Evolutionary conservation across 2,113 vertebrate species (phyloP).

Genomic region (Cyprinodon brontotheroides): DNA sequence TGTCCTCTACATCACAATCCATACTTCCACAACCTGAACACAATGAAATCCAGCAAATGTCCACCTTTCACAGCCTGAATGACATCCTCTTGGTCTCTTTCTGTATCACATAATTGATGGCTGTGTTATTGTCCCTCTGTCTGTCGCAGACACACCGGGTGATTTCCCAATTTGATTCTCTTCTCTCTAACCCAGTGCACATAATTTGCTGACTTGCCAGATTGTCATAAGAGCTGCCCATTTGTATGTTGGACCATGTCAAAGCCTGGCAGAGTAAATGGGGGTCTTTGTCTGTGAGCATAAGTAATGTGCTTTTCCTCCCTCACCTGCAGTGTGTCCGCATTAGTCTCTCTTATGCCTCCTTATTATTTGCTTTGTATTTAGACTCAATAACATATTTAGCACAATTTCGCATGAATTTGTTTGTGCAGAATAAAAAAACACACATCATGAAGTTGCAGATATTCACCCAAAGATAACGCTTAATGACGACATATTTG

Average conservation of each 20-base stretch:
- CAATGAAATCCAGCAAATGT: slow-evolving; percentile 46
- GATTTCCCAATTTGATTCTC: slow-evolving; percentile 52
- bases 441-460: background rate
- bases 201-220: slow-evolving; percentile 22
- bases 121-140: slow-evolving; percentile 8
- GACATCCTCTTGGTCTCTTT: slow-evolving; percentile 32
- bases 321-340: slow-evolving; percentile 29
- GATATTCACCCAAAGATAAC: background rate
- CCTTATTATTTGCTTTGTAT: background rate
- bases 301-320: slow-evolving; percentile 37
- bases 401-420: slow-evolving; percentile 4
- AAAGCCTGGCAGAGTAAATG: slow-evolving; percentile 59
- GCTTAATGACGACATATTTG: background rate
- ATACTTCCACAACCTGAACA: slow-evolving; percentile 14
- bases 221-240: slow-evolving; percentile 40
- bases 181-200: slow-evolving; percentile 40
- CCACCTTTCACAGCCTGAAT: slow-evolving; percentile 16
- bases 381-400: background rate
- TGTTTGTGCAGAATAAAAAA: background rate
- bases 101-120: background rate
- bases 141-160: background rate
- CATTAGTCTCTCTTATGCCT: background rate
- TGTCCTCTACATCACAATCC: slow-evolving; percentile 7
- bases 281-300: slow-evolving; percentile 57
- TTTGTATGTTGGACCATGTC: slow-evolving; percentile 61